Evolutionary conservation across 2,797 vertebrate genomes (phyloP), one percentile per base, ranked within the genome.

Genomic region (Alauda arvensis): DNA sequence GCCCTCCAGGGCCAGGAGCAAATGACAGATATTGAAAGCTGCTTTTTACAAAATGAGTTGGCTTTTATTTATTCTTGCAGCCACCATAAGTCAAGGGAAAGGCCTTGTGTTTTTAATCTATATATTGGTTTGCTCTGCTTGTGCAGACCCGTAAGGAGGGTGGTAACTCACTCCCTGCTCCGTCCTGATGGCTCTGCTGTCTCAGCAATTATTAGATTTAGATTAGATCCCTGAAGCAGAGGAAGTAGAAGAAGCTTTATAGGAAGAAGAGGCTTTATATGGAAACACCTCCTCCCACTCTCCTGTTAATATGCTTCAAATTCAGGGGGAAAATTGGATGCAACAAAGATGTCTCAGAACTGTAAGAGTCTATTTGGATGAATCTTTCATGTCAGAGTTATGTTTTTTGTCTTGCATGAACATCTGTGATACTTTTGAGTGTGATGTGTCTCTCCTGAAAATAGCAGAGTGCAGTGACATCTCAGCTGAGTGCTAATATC

Each of bases 151-250:
- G 0, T 18, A 13, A 66, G 52, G 63, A 76, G 17, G 28, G 14
- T 1, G 5, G 21, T 9, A 46, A 34, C 21, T 55, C 0, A 0
- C 5, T 40, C 43, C 53, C 25, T 55, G 28, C 49, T 79, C 71
- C 25, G 31, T 59, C 42, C 45, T 3, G 5, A 45, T 14, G 48
- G 40, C 33, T 67, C n/a, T 69, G 60, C 81, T 72, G 17, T 34
- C 70, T 52, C 55, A 61, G 43, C 29, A 65, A 14, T 33, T 33
- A 46, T 59, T 56, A 23, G 20, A 23, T 59, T 60, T 4, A 37
- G 37, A 37, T 37, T 37, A 37, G 37, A 42, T 53, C 18, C 23
- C 39, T 31, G 17, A 59, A 19, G 9, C 16, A 70, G 53, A 81
- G 34, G 42, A 60, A 65, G 23, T 5, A 55, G 37, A 31, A 60